Evolutionary conservation across 2,113 vertebrate species (phyloP), one percentile per base, ranked within the genome.

Genomic region (Cranoglanis bouderius): DNA sequence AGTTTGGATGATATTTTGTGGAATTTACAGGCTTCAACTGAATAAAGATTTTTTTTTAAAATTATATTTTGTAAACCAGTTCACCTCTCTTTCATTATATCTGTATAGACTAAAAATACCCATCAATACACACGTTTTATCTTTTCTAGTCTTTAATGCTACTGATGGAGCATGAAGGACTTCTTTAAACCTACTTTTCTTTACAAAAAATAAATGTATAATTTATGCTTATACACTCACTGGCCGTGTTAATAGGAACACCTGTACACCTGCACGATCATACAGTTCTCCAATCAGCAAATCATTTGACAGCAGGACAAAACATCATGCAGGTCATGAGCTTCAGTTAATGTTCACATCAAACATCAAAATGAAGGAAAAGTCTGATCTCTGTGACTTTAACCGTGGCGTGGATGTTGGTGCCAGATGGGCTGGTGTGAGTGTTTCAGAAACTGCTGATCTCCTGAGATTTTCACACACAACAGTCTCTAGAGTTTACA

Each of bases 81-180:
- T 43, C 75, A 78, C 75, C 21, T 46, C 4, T 29, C 24, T 43
- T 75, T 49, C 3, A 49, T 78, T 29, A 49, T 3, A 61, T 46
- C 26, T 29, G 2, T 13, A 49, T 26, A 78, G 43, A 46, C 75
- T 49, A 24, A 49, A 78, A 40, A 35, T 16, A 29, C 9, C 26
- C 26, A 12, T 61, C 8, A 61, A 0, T 61, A 61, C 29, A 61
- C 59, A 61, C 59, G 29, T 29, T 61, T 61, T 61, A n/a, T 92
- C 91, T 95, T 92, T 95, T 95, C 12, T 92, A 35, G n/a, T 40
- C 90, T 80, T 89, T 5, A 9, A 90, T 84, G 38, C 90, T 85
- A 77, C 94, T 95, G 82, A 96, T 90, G 40, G 93, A 92, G 89
- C 95, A 95, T 6, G 93, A 93, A 53, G 0, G 92, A 91, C 89